Base-by-base conservation (phyloP, 2,888 invertebrate genomes). In the Chymomyza caudatula region DNA sequence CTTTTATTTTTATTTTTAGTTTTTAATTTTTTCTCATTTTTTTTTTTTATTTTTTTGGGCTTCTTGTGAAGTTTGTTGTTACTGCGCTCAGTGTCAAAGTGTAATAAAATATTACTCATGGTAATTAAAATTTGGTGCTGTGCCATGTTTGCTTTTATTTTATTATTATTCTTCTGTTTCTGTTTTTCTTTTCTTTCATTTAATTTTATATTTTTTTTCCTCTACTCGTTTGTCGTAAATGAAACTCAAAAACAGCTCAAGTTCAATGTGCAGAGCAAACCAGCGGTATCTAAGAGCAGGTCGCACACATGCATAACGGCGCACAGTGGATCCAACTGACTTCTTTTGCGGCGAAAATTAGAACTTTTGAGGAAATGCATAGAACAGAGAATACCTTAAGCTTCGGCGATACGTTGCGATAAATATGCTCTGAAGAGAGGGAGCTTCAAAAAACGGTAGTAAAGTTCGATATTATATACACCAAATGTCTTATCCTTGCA, bases 101-200 rank as follows among this genome's bases (percentile, higher is more conserved):
- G 82, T 82, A 85, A 82, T 82, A 85, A 82, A 85, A 82, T 82
- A 82, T 82, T 85, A 78, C 82, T 82, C 85, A 85, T 85, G 83
- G 85, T 78, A 82, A 82, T 82, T 85, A 82, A 78, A 85, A 80
- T 80, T 80, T 74, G 73, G 73, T 67, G 69, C 65, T 73, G 69
- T 22, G 2, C 6, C 63, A 29, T 22, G 59, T 58, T 20, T 59
- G 44, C 47, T 61, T 53, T 60, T 64, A 68, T 56, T 19, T 25
- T 8, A 23, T 49, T 56, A n/a, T n/a, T n/a, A n/a, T 49, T 49
- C 52, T 65, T 52, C 58, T 69, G 64, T 44, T n/a, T 58, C 59
- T 70, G 52, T 68, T 63, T 64, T 25, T 25, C 0, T 47, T 69
- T 72, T 44, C 29, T 63, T 59, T 22, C 49, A 44, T 47, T 62